Conservation (phyloP, 1,140 invertebrate genomes). For the Atta texana region DNA sequence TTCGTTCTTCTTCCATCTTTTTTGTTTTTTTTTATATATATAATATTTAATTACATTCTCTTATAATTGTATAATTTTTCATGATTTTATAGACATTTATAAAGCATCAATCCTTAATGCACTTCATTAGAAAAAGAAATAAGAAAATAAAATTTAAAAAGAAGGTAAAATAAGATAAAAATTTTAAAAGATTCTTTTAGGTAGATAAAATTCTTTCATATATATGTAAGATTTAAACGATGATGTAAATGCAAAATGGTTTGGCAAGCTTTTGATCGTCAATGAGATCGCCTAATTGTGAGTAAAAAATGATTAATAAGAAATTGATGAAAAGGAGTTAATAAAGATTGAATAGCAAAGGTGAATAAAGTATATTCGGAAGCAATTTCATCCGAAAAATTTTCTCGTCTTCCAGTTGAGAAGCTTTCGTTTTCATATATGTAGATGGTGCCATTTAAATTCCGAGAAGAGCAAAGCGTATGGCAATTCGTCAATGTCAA, state of each 20-base stretch:
- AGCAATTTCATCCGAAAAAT: constrained; percentile 48
- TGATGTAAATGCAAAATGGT: background rate
- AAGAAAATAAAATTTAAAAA: too few relatives aligned
- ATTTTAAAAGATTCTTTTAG: background rate
- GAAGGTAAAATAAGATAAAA: background rate
- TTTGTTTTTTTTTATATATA: background rate
- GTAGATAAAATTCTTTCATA: background rate
- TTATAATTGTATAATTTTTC: background rate
- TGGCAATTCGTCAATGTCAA: constrained; percentile 62
- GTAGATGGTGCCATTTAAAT: constrained; percentile 55
- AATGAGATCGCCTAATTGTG: background rate
- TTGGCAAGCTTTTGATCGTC: background rate
- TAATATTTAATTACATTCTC: background rate
- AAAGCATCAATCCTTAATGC: background rate
- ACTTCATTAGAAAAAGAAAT: background rate
- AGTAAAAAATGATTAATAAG: constrained; percentile 8
- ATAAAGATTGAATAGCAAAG: constrained; percentile 22
- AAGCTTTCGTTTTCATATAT: constrained; percentile 38
- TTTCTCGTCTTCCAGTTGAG: constrained; percentile 4
- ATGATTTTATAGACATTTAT: background rate
- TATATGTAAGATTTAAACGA: background rate
- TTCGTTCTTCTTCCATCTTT: background rate
- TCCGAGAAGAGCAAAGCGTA: constrained; percentile 25
- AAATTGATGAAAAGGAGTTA: constrained; percentile 9
- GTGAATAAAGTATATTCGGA: constrained; percentile 21